phyloP scores from a whole-genome alignment of 2,113 vertebrate species.

The Muscicapa adusta region DNA sequence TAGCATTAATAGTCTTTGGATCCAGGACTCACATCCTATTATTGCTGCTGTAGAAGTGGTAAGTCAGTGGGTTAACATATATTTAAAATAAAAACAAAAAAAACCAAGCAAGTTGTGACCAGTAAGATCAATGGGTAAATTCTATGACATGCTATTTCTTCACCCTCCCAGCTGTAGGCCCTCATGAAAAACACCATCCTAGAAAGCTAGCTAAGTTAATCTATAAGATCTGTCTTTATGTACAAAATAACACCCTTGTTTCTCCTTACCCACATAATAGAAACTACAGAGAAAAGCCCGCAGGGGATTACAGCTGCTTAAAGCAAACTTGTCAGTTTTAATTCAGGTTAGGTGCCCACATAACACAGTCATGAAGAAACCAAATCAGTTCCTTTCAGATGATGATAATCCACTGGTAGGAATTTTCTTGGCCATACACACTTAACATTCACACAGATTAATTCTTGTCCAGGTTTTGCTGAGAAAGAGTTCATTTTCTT shows the following conservation, averaged over 20 bases:
- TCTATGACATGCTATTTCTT: neutral
- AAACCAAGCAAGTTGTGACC: neutral
- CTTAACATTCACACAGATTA: neutral
- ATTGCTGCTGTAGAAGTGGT: neutral
- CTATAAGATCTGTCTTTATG: neutral
- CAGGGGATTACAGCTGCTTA: conserved; percentile 12
- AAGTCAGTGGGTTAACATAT: neutral
- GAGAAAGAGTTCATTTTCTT: neutral
- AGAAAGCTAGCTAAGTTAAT: neutral
- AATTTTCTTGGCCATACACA: neutral
- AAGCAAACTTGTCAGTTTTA: conserved; percentile 51
- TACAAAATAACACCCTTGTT: neutral
- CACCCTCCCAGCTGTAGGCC: neutral
- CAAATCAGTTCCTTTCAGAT: conserved; percentile 4
- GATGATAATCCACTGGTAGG: neutral
- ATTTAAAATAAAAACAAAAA: neutral
- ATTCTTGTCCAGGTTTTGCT: neutral
- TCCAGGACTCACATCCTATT: neutral
- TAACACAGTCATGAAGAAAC: neutral
- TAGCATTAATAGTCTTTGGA: neutral
- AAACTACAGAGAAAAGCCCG: neutral
- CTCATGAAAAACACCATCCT: neutral
- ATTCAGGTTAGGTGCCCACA: neutral
- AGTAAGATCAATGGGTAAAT: neutral
- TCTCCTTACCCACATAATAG: neutral